Percentiles rank a stretch among this genome's conserved stretches.
Conservation (phyloP, 35 echinoderm and acorn worm species). For the Ophiothrix spiculata region DNA sequence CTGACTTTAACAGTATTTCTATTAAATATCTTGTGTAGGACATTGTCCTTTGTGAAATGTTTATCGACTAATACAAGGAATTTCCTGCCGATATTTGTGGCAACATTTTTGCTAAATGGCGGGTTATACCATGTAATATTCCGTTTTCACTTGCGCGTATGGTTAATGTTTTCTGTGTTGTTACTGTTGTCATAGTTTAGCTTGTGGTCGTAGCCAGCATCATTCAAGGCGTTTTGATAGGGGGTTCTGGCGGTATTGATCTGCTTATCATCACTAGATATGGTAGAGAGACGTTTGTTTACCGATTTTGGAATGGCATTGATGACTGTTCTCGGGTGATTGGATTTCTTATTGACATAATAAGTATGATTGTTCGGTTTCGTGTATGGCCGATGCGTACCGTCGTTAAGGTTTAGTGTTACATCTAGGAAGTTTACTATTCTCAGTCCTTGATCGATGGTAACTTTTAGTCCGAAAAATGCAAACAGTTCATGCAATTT, state of each 20-base stretch:
- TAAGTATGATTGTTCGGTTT: not conserved
- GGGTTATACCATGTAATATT: constrained; percentile 9
- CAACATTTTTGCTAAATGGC: constrained; percentile 36
- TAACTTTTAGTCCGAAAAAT: not conserved
- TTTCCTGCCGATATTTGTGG: constrained; percentile 43
- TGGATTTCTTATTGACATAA: not conserved
- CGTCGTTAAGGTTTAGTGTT: not conserved
- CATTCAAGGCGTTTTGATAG: not conserved
- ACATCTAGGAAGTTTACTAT: constrained; percentile 14
- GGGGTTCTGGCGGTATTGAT: not conserved
- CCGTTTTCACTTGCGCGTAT: not conserved
- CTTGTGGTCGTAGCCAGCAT: not conserved
- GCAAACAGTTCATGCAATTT: not conserved
- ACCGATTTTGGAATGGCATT: not conserved
- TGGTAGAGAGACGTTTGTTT: not conserved
- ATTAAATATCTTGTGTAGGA: constrained; percentile 44
- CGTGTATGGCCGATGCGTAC: not conserved
- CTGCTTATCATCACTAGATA: not conserved
- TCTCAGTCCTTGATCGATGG: not conserved
- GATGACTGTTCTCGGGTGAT: not conserved
- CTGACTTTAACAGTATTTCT: constrained; percentile 44
- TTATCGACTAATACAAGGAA: constrained; percentile 26
- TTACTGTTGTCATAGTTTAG: not conserved
- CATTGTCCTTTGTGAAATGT: constrained; percentile 31
- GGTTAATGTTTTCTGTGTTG: not conserved